Percentiles rank a stretch among this genome's conserved stretches.
These are phyloP conservation scores for Argya squamiceps DNA, from an alignment of 2,797 vertebrate genomes.

Conservation along the genomic window DNA sequence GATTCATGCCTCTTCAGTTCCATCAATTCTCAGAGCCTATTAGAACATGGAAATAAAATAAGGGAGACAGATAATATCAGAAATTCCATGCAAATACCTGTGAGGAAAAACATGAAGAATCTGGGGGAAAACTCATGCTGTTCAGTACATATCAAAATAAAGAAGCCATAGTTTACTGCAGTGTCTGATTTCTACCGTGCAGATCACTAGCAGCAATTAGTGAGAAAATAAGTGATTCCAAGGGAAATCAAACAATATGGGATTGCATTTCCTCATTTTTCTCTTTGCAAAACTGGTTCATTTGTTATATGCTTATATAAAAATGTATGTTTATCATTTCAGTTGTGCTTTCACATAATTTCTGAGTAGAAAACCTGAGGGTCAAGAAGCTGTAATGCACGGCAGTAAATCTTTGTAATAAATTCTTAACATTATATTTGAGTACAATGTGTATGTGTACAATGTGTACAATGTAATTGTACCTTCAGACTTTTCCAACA, in stretches of 20 bases:
- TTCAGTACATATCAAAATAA: not conserved
- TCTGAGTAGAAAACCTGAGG: slow-evolving; percentile 33
- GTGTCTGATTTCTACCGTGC: not conserved
- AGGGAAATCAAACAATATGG: not conserved
- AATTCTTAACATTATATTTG: too few species aligned
- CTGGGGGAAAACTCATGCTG: not conserved
- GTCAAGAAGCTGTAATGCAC: slow-evolving; percentile 38
- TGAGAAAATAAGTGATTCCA: not conserved
- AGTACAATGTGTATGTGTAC: too few species aligned
- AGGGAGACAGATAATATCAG: not conserved
- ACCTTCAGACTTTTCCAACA: slow-evolving; percentile 56
- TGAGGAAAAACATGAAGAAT: not conserved
- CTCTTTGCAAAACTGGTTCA: slow-evolving; percentile 17
- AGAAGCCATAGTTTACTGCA: not conserved
- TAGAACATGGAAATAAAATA: not conserved
- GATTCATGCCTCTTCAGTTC: not conserved
- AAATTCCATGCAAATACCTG: not conserved
- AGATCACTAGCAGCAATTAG: not conserved
- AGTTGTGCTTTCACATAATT: slow-evolving; percentile 53
- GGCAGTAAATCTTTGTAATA: slow-evolving; percentile 60
- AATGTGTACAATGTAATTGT: slow-evolving; percentile 75
- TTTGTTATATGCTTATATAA: not conserved
- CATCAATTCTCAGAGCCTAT: not conserved
- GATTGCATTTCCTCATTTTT: not conserved
- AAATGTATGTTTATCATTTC: slow-evolving; percentile 31